A percentile compares a stretch with the other conserved stretches of the same genome.
Conservation (phyloP, 2,113 vertebrate genomes). For the Promerops cafer region DNA sequence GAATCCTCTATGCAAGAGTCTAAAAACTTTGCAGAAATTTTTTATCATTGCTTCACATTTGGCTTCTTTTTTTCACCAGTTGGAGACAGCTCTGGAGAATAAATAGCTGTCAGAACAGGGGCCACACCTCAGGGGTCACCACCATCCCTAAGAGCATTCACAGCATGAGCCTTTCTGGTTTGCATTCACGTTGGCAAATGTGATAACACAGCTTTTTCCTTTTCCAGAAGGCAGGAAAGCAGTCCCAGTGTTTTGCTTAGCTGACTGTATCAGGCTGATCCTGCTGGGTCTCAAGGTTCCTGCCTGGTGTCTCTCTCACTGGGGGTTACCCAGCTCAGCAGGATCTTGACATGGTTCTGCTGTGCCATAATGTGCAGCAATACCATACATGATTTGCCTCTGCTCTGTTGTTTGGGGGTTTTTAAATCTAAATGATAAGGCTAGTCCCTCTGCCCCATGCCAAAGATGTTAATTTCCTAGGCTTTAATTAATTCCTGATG, state of each 20-base stretch:
- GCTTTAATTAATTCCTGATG: background rate
- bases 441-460: background rate
- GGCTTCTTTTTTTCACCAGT: background rate
- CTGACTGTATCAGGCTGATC: background rate
- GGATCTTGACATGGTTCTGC: background rate
- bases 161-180: background rate
- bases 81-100: background rate
- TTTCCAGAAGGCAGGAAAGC: background rate
- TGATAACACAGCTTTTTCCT: background rate
- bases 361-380: background rate
- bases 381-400: background rate
- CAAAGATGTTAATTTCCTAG: background rate
- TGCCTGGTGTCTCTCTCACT: background rate
- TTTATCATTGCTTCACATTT: background rate
- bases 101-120: background rate
- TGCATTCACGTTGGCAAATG: background rate
- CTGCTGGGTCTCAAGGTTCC: background rate
- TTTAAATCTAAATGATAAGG: background rate
- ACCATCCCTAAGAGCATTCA: background rate
- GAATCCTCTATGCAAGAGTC: background rate
- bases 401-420: background rate
- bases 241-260: rapidly evolving
- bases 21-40: background rate
- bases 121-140: background rate
- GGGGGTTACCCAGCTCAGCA: background rate